These are phyloP conservation scores for Dorcus hopei DNA, from an alignment of 2,888 invertebrate genomes.

Conservation along the genomic window DNA sequence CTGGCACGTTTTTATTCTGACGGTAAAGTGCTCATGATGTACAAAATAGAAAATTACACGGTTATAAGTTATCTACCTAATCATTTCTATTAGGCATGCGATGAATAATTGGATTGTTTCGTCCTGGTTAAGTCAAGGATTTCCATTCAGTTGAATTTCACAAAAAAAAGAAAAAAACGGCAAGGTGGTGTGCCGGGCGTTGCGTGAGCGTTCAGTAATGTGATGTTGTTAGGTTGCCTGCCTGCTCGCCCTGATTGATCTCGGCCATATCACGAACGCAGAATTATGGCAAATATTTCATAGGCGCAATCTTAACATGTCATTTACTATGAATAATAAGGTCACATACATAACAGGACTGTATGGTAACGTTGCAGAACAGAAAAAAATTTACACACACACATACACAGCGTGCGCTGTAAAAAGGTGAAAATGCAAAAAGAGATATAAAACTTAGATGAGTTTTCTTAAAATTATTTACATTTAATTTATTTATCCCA, in stretches of 20 bases:
- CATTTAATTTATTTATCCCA: no score
- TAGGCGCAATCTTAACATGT: conserved; percentile 27
- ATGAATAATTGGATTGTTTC: no score
- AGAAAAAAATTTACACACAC: neutral
- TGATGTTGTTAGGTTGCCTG: conserved; percentile 30
- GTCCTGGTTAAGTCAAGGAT: neutral
- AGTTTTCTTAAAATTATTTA: neutral
- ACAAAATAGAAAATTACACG: no score
- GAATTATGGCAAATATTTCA: conserved; percentile 27
- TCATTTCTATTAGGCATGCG: no score
- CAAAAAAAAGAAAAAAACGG: neutral
- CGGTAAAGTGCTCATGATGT: no score
- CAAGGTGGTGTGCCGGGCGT: conserved; percentile 2
- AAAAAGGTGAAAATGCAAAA: neutral
- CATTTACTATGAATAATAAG: conserved; percentile 28
- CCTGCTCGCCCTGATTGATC: conserved; percentile 29
- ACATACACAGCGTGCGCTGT: neutral
- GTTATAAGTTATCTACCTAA: no score
- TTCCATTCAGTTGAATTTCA: neutral
- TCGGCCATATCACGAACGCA: conserved; percentile 24
- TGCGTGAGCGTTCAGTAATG: conserved; percentile 28
- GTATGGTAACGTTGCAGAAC: neutral
- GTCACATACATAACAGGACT: conserved; percentile 21
- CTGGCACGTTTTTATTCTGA: no score
- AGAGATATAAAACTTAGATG: neutral